These are phyloP conservation scores for Neotoxoptera formosana DNA, from an alignment of 1,140 invertebrate genomes.

Conservation along the genomic window DNA sequence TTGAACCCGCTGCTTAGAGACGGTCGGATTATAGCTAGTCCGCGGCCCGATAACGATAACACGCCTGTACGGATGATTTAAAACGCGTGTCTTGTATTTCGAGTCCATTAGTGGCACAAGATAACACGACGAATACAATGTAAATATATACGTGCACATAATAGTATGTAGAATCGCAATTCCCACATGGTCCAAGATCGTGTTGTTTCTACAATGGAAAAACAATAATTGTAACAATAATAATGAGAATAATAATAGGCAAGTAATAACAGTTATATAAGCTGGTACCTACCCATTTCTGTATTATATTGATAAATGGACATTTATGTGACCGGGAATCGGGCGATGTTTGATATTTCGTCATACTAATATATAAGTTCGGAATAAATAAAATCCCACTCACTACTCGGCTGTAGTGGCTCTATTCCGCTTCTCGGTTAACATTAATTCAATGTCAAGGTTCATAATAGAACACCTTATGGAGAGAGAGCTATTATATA, in stretches of 20 bases:
- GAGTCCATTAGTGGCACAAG: constrained; percentile 24
- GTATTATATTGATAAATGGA: neutral
- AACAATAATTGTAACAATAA: constrained; percentile 10
- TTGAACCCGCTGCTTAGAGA: neutral
- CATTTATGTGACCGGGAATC: neutral
- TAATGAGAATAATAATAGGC: neutral
- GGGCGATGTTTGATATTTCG: neutral
- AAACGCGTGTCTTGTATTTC: neutral
- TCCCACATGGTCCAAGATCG: neutral
- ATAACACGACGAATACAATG: neutral
- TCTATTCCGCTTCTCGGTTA: neutral
- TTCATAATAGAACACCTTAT: neutral
- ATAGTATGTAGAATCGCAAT: neutral
- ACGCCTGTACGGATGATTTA: neutral
- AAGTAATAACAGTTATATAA: neutral
- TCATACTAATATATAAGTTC: neutral
- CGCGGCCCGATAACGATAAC: neutral
- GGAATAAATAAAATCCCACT: constrained; percentile 23
- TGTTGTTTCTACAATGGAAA: neutral
- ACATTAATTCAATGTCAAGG: constrained; percentile 41
- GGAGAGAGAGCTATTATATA: neutral
- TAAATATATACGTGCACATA: neutral
- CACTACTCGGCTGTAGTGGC: neutral
- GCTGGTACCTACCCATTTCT: neutral
- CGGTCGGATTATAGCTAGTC: neutral